A percentile compares a stretch with the other conserved stretches of the same genome.
phyloP scores from a whole-genome alignment of 2,888 invertebrate genomes.

The Tridacna gigas region DNA sequence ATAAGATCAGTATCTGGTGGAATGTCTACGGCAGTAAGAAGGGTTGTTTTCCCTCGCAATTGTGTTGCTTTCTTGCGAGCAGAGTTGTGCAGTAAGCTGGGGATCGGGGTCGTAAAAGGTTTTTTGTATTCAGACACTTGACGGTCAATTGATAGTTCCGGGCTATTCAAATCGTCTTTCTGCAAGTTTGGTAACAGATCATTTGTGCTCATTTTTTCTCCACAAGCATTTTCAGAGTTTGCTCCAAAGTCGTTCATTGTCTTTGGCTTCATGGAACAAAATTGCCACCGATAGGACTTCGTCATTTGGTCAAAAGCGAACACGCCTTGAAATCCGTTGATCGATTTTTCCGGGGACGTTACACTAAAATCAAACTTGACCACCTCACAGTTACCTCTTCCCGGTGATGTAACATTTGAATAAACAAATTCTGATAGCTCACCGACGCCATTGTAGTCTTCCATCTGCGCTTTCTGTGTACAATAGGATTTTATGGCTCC shows the following conservation, averaged over 20 bases:
- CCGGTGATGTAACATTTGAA: neutral
- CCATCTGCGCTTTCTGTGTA: neutral
- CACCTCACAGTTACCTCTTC: conserved; percentile 40
- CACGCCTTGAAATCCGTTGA: conserved; percentile 54
- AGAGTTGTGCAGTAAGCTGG: conserved; percentile 35
- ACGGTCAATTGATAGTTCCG: conserved; percentile 17
- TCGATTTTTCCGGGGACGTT: conserved; percentile 15
- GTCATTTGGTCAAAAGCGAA: conserved; percentile 52
- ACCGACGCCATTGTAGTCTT: neutral
- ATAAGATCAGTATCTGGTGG: conserved; percentile 16
- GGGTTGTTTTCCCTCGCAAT: conserved; percentile 14
- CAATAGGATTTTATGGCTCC: neutral
- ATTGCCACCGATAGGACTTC: conserved; percentile 53
- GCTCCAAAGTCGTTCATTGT: neutral
- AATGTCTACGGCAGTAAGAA: neutral
- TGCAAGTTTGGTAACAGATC: neutral
- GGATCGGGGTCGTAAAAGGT: conserved; percentile 52
- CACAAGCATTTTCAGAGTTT: neutral
- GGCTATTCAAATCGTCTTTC: neutral
- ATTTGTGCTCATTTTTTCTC: neutral
- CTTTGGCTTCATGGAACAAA: conserved; percentile 39
- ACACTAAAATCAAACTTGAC: conserved; percentile 56
- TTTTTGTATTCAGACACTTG: conserved; percentile 41
- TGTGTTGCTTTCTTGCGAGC: conserved; percentile 11
- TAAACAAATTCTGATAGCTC: neutral